Evolutionary conservation across 2,797 vertebrate genomes (phyloP).

Genomic region (Rhadinocentrus ornatus): DNA sequence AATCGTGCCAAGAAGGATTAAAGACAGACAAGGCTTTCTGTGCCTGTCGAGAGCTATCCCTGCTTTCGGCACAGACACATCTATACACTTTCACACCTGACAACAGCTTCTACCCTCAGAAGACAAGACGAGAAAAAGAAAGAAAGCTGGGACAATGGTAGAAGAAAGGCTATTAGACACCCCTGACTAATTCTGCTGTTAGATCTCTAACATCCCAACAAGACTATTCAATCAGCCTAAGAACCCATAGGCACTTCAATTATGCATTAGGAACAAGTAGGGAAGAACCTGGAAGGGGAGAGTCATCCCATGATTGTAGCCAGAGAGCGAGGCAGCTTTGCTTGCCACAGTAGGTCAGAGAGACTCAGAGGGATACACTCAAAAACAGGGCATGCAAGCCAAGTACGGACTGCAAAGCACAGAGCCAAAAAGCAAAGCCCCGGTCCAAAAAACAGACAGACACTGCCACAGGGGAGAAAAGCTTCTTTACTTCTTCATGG

Average conservation of each 20-base stretch:
- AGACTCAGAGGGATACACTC: slow-evolving; percentile 27
- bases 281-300: slow-evolving; percentile 36
- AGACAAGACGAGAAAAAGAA: slow-evolving; percentile 29
- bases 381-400: slow-evolving; percentile 30
- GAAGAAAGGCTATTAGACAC: slow-evolving; percentile 57
- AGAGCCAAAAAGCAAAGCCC: slow-evolving; percentile 46
- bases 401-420: slow-evolving; percentile 35
- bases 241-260: slow-evolving; percentile 70
- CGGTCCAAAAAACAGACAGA: slow-evolving; percentile 54
- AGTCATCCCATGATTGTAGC: slow-evolving; percentile 39
- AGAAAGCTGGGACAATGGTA: slow-evolving; percentile 31
- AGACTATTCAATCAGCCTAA: slow-evolving; percentile 68
- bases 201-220: slow-evolving; percentile 65
- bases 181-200: slow-evolving; percentile 67
- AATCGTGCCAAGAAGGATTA: slow-evolving; percentile 69
- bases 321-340: slow-evolving; percentile 32
- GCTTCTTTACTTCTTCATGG: slow-evolving; percentile 49
- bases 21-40: slow-evolving; percentile 68
- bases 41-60: slow-evolving; percentile 57
- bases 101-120: slow-evolving; percentile 39
- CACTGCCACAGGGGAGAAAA: slow-evolving; percentile 48
- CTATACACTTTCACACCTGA: slow-evolving; percentile 58
- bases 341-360: slow-evolving; percentile 31
- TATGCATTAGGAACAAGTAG: slow-evolving; percentile 70
- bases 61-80: slow-evolving; percentile 49